phyloP scores from a whole-genome alignment of 2,113 vertebrate species.

The Melospiza georgiana region DNA sequence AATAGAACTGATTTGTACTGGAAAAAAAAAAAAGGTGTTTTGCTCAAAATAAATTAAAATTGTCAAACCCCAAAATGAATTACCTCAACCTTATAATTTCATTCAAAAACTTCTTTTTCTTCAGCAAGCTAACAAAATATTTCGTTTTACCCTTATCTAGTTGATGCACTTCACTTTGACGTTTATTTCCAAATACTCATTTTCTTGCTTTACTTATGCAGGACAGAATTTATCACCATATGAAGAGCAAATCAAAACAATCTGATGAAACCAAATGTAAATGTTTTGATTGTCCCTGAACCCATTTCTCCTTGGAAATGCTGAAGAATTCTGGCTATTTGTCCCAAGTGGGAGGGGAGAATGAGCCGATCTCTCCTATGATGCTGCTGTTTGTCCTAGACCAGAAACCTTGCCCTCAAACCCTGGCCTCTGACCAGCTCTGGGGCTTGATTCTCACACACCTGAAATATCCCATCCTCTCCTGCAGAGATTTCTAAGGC shows the following conservation, averaged over 20 bases:
- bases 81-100: not conserved
- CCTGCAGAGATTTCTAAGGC: not conserved
- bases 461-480: not conserved
- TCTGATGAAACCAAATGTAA: not conserved
- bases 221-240: conserved; percentile 3
- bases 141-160: not conserved
- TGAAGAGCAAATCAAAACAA: conserved; percentile 20
- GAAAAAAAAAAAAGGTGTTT: not conserved
- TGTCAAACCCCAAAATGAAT: not conserved
- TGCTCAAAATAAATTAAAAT: conserved; percentile 28
- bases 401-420: not conserved
- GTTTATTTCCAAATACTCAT: conserved; percentile 12
- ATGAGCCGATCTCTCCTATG: accelerated
- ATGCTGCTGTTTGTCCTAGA: not conserved
- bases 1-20: not conserved
- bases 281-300: not conserved
- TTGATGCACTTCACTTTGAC: not conserved
- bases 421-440: not conserved
- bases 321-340: not conserved
- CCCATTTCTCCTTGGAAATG: not conserved
- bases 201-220: not conserved
- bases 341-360: not conserved
- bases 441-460: not conserved
- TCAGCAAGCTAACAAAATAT: not conserved
- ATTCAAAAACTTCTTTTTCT: not conserved